Base-by-base conservation (phyloP, 2,113 vertebrate genomes). In the Passer montanus region DNA sequence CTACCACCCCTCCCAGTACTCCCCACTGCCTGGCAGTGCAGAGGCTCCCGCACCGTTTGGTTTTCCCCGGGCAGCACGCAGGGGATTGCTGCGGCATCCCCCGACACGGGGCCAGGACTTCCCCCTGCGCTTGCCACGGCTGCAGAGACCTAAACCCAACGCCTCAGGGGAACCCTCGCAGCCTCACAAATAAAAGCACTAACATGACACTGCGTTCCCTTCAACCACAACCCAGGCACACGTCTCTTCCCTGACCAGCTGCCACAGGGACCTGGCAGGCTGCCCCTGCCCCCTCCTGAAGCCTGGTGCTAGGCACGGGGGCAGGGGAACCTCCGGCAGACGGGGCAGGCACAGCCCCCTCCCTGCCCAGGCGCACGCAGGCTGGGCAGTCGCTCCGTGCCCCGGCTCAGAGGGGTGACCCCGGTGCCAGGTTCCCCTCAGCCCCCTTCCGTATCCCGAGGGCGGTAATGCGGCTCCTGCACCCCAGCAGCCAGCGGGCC, bases 61-160 rank as follows among this genome's bases (percentile, higher is more conserved):
- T 6, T 4, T 11, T 13, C 5, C 17, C 30, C 9, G 33, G 33
- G 58, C 7, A 53, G 63, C 67, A 39, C 0, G 0, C 8, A 24
- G 22, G 9, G 30, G 9, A 26, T 1, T 2, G n/a, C 27, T 2
- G 22, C 37, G 22, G n/a, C 15, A 31, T 16, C 58, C 24, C 41
- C 46, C 11, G 74, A 70, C 37, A 44, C 18, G 19, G 26, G 5
- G 5, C 53, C 4, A 27, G 55, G 46, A 28, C 44, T 76, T 20
- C n/a, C 5, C 59, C 22, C 3, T 1, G 84, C 15, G 47, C 17
- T 43, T 68, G 7, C 33, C 41, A 15, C 1, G 64, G 26, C 41
- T 37, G 50, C 37, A 33, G 49, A 1, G 2, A 76, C 46, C 58
- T 37, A 28, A 63, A 43, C 53, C 16, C 44, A 33, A 6, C 1